Evolutionary conservation across 2,113 vertebrate species (phyloP).

Genomic region (Engraulis encrasicolus): DNA sequence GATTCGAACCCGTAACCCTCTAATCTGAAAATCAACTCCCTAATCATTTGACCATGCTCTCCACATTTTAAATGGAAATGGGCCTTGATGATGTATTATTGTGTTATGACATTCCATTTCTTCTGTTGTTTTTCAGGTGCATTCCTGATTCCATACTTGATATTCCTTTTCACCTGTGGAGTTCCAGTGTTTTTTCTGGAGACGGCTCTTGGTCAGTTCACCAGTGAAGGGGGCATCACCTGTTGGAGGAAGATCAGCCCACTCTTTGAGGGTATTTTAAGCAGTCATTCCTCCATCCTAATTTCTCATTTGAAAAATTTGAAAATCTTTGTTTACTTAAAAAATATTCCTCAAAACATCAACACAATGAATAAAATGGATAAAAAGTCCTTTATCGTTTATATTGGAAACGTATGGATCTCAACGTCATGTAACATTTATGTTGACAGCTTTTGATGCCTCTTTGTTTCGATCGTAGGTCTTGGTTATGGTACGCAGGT

Average conservation of each 20-base stretch:
- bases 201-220: slow-evolving; percentile 90
- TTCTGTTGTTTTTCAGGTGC: slow-evolving; percentile 77
- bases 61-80: background rate
- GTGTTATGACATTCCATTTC: slow-evolving; percentile 15
- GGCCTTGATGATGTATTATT: background rate
- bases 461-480: slow-evolving; percentile 63
- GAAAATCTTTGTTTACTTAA: no score
- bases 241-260: slow-evolving; percentile 93
- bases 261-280: slow-evolving; percentile 87
- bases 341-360: no score
- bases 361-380: no score
- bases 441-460: background rate
- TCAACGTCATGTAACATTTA: background rate
- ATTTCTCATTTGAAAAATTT: no score
- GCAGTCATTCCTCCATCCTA: no score
- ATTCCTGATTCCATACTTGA: slow-evolving; percentile 96
- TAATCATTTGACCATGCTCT: no score
- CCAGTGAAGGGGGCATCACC: slow-evolving; percentile 90
- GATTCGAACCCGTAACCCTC: no score
- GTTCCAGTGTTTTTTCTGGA: slow-evolving; percentile 93
- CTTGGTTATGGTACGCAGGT: slow-evolving; percentile 92
- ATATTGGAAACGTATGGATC: no score
- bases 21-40: no score
- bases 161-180: slow-evolving; percentile 94
- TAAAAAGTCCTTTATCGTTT: no score